Evolutionary conservation across 1,140 invertebrate genomes (phyloP), one percentile per base, ranked within the genome.

Genomic region (Pachypeltis micranthus): DNA sequence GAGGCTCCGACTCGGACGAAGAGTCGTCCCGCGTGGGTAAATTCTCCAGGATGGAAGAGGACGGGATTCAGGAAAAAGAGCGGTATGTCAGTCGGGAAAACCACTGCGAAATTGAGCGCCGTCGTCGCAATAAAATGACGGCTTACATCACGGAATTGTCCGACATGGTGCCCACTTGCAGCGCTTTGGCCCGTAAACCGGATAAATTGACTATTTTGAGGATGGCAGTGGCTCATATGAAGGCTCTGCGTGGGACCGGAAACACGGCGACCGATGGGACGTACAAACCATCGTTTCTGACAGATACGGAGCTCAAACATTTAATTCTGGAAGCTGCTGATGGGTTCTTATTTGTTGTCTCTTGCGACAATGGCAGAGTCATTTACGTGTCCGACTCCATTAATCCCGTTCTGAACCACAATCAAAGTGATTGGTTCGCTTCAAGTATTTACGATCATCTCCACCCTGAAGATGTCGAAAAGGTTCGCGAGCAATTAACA

Each of bases 171-270:
- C 97, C 96, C 69, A 97, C 96, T 67, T 98, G 95, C 77, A 94
- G 89, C 69, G 93, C 94, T 1, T 79, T 98, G 31, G 96, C 96
- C 1, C 82, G 96, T 60, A 99, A 99, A 77, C 96, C 96, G 10
- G 97, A 99, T 81, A 99, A 99, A 77, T 82, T 99, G 39, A 99
- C 97, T 64, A 99, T 99, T 73, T 83, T 99, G 39, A 82, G 96
- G 69, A 99, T 99, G 96, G 96, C 97, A 14, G 96, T 99, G 24
- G 94, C 94, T 1, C 96, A 99, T 76, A 99, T 99, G 96, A 98
- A 98, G 80, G 88, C 87, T 26, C 81, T 98, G 34, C 80, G 93
- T 83, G 93, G 93, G 54, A 96, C 93, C 21, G 93, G 93, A 0
- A 96, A 96, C 76, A 96, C 93, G 16, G 90, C 85, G 64, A 85